These are phyloP conservation scores for Cervus canadensis DNA, from an alignment of 2,113 vertebrate species.

Conservation along the genomic window DNA sequence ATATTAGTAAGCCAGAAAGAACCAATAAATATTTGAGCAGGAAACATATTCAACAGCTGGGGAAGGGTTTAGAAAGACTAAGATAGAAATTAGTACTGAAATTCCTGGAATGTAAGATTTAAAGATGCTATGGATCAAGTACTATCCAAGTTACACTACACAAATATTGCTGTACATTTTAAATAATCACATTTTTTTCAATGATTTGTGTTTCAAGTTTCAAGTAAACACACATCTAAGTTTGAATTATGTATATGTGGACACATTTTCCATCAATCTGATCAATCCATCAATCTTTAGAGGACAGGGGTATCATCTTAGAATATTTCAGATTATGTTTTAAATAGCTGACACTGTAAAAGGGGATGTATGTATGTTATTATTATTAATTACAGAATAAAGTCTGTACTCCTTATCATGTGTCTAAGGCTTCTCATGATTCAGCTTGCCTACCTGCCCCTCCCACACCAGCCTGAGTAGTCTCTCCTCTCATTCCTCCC, in stretches of 20 bases:
- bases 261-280: neutral
- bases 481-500: neutral
- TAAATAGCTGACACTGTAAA: neutral
- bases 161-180: neutral
- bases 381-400: neutral
- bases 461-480: neutral
- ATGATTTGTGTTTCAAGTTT: neutral
- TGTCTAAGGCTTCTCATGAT: neutral
- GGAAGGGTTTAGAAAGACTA: neutral
- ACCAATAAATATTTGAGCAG: neutral
- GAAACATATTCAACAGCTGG: neutral
- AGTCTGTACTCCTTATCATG: neutral
- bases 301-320: neutral
- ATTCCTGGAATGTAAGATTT: neutral
- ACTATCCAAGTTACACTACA: neutral
- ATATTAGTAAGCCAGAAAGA: neutral
- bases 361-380: neutral
- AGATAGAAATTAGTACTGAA: neutral
- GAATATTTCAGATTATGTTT: constrained; percentile 17
- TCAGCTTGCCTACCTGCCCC: neutral
- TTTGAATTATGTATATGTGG: neutral
- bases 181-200: neutral
- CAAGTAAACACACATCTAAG: neutral
- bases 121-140: neutral
- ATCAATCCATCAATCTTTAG: neutral